Conservation (phyloP, 2,888 invertebrate genomes). For the Drosophila histrio region DNA sequence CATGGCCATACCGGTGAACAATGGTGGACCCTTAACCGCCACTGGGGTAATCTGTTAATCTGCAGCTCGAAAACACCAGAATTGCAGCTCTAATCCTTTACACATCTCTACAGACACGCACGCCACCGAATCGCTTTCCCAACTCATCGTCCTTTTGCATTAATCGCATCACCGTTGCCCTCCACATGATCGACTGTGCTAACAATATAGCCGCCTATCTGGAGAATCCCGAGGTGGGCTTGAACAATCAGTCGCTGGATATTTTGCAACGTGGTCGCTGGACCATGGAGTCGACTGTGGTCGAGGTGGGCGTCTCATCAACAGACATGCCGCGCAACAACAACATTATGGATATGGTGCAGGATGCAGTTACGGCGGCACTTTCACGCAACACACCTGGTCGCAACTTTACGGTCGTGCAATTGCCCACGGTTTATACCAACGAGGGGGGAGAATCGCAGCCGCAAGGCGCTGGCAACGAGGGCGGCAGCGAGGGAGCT, state of each 20-base stretch:
- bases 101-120: constrained; percentile 51
- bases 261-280: constrained; percentile 84
- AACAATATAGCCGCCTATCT: constrained; percentile 84
- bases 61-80: not conserved
- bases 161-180: constrained; percentile 84
- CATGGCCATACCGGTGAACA: constrained; percentile 84
- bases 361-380: constrained; percentile 84
- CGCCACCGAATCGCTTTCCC: constrained; percentile 80
- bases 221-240: constrained; percentile 84
- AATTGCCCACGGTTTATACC: constrained; percentile 81
- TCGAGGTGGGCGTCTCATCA: constrained; percentile 84
- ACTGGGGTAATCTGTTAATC: constrained; percentile 36
- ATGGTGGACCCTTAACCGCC: constrained; percentile 47
- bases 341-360: constrained; percentile 83
- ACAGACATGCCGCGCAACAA: constrained; percentile 83
- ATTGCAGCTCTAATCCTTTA: not conserved
- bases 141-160: constrained; percentile 84
- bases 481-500: constrained; percentile 19
- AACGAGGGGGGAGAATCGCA: constrained; percentile 66
- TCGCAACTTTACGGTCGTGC: constrained; percentile 83
- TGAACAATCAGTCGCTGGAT: constrained; percentile 83
- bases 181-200: constrained; percentile 84
- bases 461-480: constrained; percentile 28
- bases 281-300: constrained; percentile 85
- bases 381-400: constrained; percentile 81